Conservation (phyloP, 2,113 vertebrate genomes). For the Parotia lawesii region DNA sequence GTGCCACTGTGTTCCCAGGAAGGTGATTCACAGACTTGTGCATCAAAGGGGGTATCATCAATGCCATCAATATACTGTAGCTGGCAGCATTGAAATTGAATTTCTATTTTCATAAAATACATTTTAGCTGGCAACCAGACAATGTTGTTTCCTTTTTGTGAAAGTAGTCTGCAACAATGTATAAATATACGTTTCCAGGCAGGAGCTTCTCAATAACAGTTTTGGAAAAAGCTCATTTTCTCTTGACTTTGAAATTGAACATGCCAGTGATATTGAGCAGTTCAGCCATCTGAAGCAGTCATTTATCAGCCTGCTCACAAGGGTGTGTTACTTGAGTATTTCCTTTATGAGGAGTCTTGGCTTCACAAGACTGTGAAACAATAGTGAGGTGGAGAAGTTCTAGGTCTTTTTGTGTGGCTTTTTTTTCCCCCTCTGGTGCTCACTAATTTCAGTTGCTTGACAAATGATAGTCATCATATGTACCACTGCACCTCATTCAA, state of each 20-base stretch:
- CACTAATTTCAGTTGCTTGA: background rate
- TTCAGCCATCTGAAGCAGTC: background rate
- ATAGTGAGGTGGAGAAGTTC: background rate
- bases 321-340: background rate
- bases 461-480: background rate
- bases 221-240: slow-evolving; percentile 1
- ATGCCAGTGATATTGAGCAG: background rate
- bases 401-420: background rate
- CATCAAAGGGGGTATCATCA: background rate
- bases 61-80: background rate
- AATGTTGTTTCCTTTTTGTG: background rate
- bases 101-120: slow-evolving; percentile 28
- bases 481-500: background rate
- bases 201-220: background rate
- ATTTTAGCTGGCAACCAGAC: background rate
- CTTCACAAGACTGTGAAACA: background rate
- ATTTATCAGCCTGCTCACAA: background rate
- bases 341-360: background rate
- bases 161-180: background rate
- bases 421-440: rapidly evolving
- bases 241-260: background rate
- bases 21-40: background rate
- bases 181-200: background rate
- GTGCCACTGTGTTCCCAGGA: background rate
- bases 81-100: background rate